Evolutionary conservation across 2,113 vertebrate species (phyloP).

Genomic region (Orycteropus afer): DNA sequence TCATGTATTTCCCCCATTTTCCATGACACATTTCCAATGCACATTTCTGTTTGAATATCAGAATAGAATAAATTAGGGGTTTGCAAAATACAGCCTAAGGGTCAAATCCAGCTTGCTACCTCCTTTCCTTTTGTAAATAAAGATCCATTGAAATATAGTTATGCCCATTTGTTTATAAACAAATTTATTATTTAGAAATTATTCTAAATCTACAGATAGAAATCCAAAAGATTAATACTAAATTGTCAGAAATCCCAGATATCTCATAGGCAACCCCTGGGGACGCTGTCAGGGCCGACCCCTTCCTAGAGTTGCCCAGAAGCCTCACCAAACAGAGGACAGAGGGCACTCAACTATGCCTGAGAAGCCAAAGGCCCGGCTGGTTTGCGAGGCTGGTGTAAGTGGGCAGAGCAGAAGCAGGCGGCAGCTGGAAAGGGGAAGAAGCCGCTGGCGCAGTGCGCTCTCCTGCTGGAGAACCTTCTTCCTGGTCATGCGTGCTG

Average conservation of each 20-base stretch:
- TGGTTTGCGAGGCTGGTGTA: not conserved
- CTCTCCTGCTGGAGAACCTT: not conserved
- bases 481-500: not conserved
- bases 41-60: not conserved
- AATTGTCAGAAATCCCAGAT: too few species aligned
- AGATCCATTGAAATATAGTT: not conserved
- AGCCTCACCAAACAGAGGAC: conserved; percentile 2
- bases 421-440: not conserved
- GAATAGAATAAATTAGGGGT: not conserved
- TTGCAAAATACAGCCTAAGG: not conserved
- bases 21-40: not conserved
- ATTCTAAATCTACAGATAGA: too few species aligned
- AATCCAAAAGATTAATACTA: too few species aligned
- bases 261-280: not conserved
- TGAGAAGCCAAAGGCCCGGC: not conserved
- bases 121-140: conserved; percentile 40
- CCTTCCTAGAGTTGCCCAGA: not conserved
- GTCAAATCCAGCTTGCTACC: not conserved
- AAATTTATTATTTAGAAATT: too few species aligned
- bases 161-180: not conserved
- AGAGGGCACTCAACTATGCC: not conserved
- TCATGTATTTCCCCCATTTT: not conserved
- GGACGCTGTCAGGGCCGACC: not conserved
- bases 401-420: not conserved
- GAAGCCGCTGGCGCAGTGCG: too few species aligned